Evolutionary conservation across 1,140 invertebrate species (phyloP).

Genomic region (Adelges cooleyi): DNA sequence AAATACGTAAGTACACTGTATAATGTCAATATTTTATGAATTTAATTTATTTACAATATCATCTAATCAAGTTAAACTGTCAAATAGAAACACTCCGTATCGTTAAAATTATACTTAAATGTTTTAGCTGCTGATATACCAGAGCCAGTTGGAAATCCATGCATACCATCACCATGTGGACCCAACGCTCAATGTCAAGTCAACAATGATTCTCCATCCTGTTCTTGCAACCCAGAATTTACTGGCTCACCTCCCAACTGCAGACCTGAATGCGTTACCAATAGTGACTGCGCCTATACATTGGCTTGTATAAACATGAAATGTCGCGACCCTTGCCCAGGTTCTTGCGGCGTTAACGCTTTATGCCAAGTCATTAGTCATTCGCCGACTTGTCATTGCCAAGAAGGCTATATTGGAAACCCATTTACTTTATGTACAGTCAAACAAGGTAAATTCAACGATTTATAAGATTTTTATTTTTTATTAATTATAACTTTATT

Average conservation of each 20-base stretch:
- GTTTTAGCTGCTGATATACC: constrained; percentile 33
- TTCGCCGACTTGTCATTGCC: constrained; percentile 56
- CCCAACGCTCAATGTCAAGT: constrained; percentile 49
- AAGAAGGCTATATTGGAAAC: constrained; percentile 50
- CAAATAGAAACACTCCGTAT: neutral
- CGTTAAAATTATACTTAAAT: too few species aligned
- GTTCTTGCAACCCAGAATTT: constrained; percentile 51
- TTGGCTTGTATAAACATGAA: constrained; percentile 56
- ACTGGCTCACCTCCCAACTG: constrained; percentile 52
- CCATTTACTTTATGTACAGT: constrained; percentile 51
- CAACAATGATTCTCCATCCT: constrained; percentile 49
- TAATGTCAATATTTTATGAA: constrained; percentile 38
- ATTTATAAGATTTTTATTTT: neutral
- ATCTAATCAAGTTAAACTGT: constrained; percentile 39
- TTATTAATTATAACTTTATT: neutral
- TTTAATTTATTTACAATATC: constrained; percentile 40
- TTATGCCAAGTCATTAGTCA: constrained; percentile 59
- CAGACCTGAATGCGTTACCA: constrained; percentile 52
- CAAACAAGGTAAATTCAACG: constrained; percentile 43
- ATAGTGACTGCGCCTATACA: constrained; percentile 52
- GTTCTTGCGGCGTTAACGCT: constrained; percentile 56
- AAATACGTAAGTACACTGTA: constrained; percentile 42
- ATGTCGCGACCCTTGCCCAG: constrained; percentile 54
- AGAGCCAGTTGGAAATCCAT: constrained; percentile 38
- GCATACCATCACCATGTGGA: constrained; percentile 47